These are phyloP conservation scores for Drosophila maculinotata DNA, from an alignment of 2,888 invertebrate species.

Conservation along the genomic window DNA sequence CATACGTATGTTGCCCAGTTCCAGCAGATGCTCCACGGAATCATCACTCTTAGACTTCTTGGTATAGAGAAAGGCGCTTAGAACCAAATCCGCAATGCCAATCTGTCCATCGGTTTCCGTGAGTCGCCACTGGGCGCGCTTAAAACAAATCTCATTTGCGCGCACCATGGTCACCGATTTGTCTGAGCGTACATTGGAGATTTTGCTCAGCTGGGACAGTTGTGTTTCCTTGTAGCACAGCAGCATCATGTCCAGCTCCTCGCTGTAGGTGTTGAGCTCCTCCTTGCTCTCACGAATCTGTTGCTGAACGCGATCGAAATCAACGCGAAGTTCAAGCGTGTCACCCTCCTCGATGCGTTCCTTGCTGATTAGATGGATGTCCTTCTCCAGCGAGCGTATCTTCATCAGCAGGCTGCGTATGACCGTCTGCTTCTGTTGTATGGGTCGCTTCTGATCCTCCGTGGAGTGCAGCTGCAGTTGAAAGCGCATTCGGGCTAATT, in stretches of 20 bases:
- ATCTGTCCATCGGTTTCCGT: constrained; percentile 99
- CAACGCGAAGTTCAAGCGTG: constrained; percentile 87
- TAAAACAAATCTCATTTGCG: constrained; percentile 98
- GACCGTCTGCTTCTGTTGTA: constrained; percentile 95
- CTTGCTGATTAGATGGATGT: constrained; percentile 94
- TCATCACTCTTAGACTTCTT: constrained; percentile 98
- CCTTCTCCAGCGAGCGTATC: constrained; percentile 94
- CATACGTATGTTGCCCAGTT: constrained; percentile 97
- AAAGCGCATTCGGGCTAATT: constrained; percentile 95
- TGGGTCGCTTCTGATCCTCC: constrained; percentile 96
- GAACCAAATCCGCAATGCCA: constrained; percentile 97
- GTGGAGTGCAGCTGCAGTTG: constrained; percentile 95
- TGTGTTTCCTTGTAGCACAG: constrained; percentile 95
- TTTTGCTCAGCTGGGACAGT: constrained; percentile 87
- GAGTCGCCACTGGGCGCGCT: constrained; percentile 98
- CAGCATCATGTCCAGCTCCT: constrained; percentile 97
- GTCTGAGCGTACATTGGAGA: constrained; percentile 89
- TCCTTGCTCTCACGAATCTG: constrained; percentile 96
- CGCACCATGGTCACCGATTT: constrained; percentile 92
- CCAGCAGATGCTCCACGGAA: constrained; percentile 98
- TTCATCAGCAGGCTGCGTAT: constrained; percentile 91
- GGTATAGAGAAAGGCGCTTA: constrained; percentile 98
- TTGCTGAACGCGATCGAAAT: constrained; percentile 88
- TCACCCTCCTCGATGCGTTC: constrained; percentile 90
- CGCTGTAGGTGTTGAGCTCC: constrained; percentile 93